Conservation (phyloP, 2,113 vertebrate species). For the Bolborhynchus lineola region DNA sequence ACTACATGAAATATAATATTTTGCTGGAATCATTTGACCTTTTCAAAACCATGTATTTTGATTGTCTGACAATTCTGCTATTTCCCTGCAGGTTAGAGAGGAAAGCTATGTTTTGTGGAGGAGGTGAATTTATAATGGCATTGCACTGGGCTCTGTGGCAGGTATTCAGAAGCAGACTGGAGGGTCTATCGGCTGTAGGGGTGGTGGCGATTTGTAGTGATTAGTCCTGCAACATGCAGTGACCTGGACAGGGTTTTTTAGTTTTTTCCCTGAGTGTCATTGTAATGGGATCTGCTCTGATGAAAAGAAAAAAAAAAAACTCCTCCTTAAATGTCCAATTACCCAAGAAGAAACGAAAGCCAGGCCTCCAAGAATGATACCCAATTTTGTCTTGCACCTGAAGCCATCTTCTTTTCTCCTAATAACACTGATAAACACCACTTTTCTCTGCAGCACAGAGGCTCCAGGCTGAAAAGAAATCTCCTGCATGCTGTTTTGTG, state of each 20-base stretch:
- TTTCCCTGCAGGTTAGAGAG: constrained; percentile 55
- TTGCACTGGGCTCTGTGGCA: constrained; percentile 13
- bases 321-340: constrained; percentile 11
- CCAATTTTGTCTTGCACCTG: constrained; percentile 12
- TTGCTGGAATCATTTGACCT: constrained; percentile 65
- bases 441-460: neutral
- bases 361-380: neutral
- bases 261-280: neutral
- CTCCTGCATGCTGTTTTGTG: neutral
- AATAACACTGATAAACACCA: neutral
- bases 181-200: neutral
- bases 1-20: constrained; percentile 57
- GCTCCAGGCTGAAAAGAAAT: neutral
- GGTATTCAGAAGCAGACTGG: neutral
- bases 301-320: neutral
- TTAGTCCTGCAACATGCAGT: constrained; percentile 1
- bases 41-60: constrained; percentile 64
- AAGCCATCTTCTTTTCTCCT: neutral
- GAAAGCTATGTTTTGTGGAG: constrained; percentile 21
- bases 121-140: constrained; percentile 20
- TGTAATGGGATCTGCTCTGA: constrained; percentile 10
- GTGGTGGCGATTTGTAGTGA: constrained; percentile 40
- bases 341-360: neutral
- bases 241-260: neutral
- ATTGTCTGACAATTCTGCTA: constrained; percentile 53